Evolutionary conservation across 2,113 vertebrate genomes (phyloP), one percentile per base, ranked within the genome.

Genomic region (Phoxinus phoxinus): DNA sequence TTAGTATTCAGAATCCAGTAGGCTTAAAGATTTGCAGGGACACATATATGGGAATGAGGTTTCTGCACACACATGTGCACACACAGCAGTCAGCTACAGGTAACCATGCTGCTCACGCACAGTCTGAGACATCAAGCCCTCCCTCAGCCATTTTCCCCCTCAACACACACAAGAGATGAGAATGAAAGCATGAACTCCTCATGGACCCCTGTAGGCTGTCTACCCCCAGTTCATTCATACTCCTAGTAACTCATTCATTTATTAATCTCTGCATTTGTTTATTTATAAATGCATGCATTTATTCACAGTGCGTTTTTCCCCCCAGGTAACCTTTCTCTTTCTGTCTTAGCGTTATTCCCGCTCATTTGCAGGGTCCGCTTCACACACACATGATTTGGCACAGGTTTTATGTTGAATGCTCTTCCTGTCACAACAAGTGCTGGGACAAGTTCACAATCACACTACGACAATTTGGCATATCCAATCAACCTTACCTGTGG

Each of bases 71-170:
- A 56, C 59, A 25, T 41, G 35, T 30, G 27, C 61, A 51, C 41
- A 79, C 44, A 9, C 58, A 84, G 37, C 59, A 75, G 75, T 74
- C 78, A 80, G 65, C 41, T 48, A 53, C 53, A 37, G 46, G 77
- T 56, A 56, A 65, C 65, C 76, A 91, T 90, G 86, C 90, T 76
- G 89, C 89, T 90, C 89, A 89, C 87, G 84, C 83, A 86, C 84
- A n/a, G 84, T 86, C 81, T 81, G 86, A 90, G 88, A 90, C 89
- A 87, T 88, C 75, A 90, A 86, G 87, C 83, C 87, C 89, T 86
- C 80, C 82, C 67, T 75, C 86, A 77, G 83, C 84, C 58, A 78
- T 80, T 58, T 77, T 73, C 72, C 72, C 75, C 80, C 88, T 51
- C 25, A 65, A 86, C 46, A 83, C 81, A 80, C 80, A 69, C 30